phyloP scores from a whole-genome alignment of 1,140 invertebrate genomes.

The Zaprionus inermis region DNA sequence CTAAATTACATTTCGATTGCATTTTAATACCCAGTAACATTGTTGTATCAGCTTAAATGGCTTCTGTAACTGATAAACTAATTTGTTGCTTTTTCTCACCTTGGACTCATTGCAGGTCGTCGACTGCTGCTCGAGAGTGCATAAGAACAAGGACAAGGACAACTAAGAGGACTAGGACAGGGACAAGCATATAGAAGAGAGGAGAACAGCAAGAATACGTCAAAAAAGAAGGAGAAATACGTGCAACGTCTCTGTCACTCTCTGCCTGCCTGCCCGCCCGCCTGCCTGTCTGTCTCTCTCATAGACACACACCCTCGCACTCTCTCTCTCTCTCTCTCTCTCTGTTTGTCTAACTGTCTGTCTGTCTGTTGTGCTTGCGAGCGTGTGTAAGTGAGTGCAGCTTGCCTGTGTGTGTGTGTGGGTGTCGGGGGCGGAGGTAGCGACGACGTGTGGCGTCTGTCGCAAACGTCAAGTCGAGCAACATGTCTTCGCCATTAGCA shows the following conservation, averaged over 20 bases:
- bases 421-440: constrained; percentile 15
- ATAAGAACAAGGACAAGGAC: constrained; percentile 7
- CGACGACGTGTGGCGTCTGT: constrained; percentile 37
- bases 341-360: neutral
- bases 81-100: neutral
- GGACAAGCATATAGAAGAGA: neutral
- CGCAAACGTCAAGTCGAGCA: constrained; percentile 31
- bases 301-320: neutral
- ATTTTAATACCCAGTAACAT: neutral
- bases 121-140: constrained; percentile 6
- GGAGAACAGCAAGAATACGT: neutral
- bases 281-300: neutral
- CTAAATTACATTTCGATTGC: constrained; percentile 4
- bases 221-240: neutral
- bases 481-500: constrained; percentile 75
- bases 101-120: constrained; percentile 26
- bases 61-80: neutral
- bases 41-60: neutral
- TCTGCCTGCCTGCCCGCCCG: neutral
- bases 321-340: neutral
- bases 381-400: constrained; percentile 6
- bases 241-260: neutral
- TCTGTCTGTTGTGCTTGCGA: constrained; percentile 16
- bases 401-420: constrained; percentile 13
- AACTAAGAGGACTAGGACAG: constrained; percentile 2